Base-by-base conservation (phyloP, 2,113 vertebrate genomes). In the Picathartes gymnocephalus region DNA sequence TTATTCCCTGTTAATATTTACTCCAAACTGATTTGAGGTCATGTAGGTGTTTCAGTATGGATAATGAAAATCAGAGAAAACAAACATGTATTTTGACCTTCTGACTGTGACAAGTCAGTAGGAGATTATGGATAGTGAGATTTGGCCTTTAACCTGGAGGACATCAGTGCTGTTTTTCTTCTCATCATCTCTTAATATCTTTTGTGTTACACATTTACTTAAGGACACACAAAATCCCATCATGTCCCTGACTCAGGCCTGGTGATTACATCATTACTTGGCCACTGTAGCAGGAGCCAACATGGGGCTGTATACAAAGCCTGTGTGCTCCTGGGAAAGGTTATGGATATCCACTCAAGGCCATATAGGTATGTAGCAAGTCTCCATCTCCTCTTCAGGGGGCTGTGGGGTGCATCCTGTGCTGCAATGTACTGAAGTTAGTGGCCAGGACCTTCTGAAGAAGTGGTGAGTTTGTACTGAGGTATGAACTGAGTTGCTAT, bases 281-380 rank as follows among this genome's bases (percentile, higher is more conserved):
- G 68, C 79, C 16, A 2, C 6, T 14, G 30, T 45, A 69, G 51
- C 4, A 0, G 37, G 20, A 85, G 66, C 57, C 1, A 4, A 1
- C 7, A 45, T 15, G 40, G 56, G 39, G 24, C 56, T 22, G 18
- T 5, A 7, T 13, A 27, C 40, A 30, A 35, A 58, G 19, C 40
- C 58, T 5, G 10, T 15, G 30, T 51, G 79, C 62, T 72, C n/a
- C 54, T 33, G 24, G 48, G 66, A 33, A 58, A 15, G 57, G 33
- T 35, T 40, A 10, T 2, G 5, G 57, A 27, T n/a, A 18, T 2
- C 57, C 33, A 5, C 53, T 62, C 21, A 11, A 30, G 65, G 16
- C 2, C 35, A 9, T 13, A 31, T 3, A 33, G 37, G 11, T 60
- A 18, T 0, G 0, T 11, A 6, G 22, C 0, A 44, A 62, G 56